These are phyloP conservation scores for Actinostola sp. DNA, from an alignment of 92 coral and sea anemone species.

Conservation along the genomic window DNA sequence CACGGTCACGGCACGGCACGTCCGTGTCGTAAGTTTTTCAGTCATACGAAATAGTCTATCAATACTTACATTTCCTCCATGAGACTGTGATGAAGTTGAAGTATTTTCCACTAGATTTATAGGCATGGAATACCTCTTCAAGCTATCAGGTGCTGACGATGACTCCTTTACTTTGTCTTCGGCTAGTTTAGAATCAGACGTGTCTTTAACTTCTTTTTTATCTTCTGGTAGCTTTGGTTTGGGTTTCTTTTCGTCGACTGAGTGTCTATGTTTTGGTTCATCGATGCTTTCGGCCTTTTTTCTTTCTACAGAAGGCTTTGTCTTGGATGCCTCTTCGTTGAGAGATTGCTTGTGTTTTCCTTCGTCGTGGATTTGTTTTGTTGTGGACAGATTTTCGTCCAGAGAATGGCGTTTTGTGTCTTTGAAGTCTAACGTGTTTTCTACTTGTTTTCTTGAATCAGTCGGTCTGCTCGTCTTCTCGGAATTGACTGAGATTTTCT, in stretches of 20 bases:
- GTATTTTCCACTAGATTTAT: slow-evolving; percentile 40
- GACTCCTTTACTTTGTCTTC: slow-evolving; percentile 6
- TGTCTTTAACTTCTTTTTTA: neutral
- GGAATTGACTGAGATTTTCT: neutral
- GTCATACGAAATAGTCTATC: neutral
- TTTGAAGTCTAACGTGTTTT: neutral
- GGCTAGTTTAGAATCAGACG: neutral
- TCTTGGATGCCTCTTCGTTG: neutral
- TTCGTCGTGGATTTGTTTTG: neutral
- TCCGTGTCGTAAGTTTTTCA: neutral
- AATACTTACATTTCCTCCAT: slow-evolving; percentile 41
- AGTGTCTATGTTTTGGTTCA: no score
- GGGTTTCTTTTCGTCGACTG: neutral
- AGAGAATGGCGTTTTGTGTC: no score
- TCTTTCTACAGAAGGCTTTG: neutral
- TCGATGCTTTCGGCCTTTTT: neutral
- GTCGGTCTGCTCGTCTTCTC: neutral
- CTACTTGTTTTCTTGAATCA: slow-evolving; percentile 8
- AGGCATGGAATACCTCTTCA: slow-evolving; percentile 54
- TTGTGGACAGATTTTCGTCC: neutral
- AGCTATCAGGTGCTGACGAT: slow-evolving; percentile 11
- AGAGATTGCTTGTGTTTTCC: neutral
- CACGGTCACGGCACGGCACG: neutral
- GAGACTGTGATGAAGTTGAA: slow-evolving; percentile 19
- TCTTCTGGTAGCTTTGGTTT: neutral